A percentile compares a stretch with the other conserved stretches of the same genome.
Evolutionary conservation across 37 sponge, comb jelly and placozoan species (phyloP).

Genomic region (Ianthella basta): DNA sequence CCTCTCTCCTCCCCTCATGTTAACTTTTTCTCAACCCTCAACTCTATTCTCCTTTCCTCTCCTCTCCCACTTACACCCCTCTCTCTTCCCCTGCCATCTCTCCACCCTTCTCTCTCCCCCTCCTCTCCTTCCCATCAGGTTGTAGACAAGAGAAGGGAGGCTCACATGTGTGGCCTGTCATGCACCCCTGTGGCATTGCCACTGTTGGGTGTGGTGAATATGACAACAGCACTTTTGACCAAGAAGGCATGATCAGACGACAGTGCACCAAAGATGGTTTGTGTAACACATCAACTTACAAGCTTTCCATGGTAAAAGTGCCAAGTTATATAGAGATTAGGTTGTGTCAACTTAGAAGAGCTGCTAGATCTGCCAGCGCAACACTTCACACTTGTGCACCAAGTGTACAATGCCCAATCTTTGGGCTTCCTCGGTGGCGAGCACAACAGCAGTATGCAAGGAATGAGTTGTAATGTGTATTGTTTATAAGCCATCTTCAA

Average conservation of each 20-base stretch:
- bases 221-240: neutral
- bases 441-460: too few species aligned
- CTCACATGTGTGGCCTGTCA: neutral
- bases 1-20: constrained; percentile 1
- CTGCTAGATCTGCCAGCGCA: too few species aligned
- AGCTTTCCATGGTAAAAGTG: too few species aligned
- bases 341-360: too few species aligned
- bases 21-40: neutral
- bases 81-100: neutral
- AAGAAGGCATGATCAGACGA: neutral
- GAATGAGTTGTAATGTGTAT: too few species aligned
- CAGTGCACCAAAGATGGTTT: constrained; percentile 10
- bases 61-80: neutral
- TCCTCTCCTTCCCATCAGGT: neutral
- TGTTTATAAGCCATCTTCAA: too few species aligned
- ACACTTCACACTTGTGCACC: too few species aligned
- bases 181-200: neutral
- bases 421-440: too few species aligned
- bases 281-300: too few species aligned
- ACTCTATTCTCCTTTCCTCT: neutral
- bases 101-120: neutral
- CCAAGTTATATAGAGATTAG: too few species aligned
- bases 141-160: constrained; percentile 18
- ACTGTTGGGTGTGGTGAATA: neutral
- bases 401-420: too few species aligned